These are phyloP conservation scores for Actias luna DNA, from an alignment of 2,888 invertebrate genomes.

Conservation along the genomic window DNA sequence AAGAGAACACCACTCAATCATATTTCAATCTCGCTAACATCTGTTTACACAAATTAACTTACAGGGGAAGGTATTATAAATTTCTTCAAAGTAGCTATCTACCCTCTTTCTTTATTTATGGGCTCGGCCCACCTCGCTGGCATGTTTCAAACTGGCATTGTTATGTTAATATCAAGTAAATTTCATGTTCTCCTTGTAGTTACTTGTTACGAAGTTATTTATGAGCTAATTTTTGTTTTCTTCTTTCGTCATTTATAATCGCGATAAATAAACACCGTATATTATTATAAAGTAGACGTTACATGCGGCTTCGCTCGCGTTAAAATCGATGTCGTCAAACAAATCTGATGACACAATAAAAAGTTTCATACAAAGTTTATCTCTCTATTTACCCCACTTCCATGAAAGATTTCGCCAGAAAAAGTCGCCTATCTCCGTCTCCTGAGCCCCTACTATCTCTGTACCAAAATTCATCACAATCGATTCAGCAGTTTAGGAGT, in stretches of 20 bases:
- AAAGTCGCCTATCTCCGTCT: no score
- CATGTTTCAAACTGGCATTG: constrained; percentile 30
- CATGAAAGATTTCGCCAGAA: no score
- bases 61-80: constrained; percentile 39
- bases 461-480: no score
- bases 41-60: constrained; percentile 31
- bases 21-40: constrained; percentile 18
- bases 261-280: no score
- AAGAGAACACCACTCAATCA: constrained; percentile 5
- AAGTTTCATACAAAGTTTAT: no score
- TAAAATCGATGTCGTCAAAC: no score
- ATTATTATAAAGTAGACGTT: no score
- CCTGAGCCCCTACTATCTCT: no score
- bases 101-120: constrained; percentile 43
- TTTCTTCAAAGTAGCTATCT: constrained; percentile 51
- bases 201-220: constrained; percentile 36
- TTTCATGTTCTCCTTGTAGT: constrained; percentile 33
- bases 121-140: constrained; percentile 18
- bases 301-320: no score
- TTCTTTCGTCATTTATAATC: background rate
- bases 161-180: constrained; percentile 36
- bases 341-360: no score
- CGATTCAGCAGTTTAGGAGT: no score
- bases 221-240: constrained; percentile 30
- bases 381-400: no score